Base-by-base conservation (phyloP, 2,797 vertebrate species). In the Caiman crocodilus region DNA sequence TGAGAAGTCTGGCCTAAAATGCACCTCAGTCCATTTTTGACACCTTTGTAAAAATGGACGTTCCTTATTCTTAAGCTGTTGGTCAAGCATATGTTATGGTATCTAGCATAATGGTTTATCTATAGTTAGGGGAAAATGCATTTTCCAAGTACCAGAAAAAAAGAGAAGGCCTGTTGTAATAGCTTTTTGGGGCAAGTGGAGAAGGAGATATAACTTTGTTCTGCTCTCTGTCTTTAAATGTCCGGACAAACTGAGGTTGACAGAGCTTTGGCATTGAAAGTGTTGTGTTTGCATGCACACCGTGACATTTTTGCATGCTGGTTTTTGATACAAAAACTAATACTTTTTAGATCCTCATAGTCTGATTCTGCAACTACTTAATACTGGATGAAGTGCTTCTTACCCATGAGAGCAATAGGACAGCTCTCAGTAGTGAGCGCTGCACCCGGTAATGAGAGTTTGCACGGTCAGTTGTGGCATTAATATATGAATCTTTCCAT, bases 331-430 rank as follows among this genome's bases (percentile, higher is more conserved):
- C 0, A 4, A 77, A 89, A 84, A 50, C 65, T 64, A 78, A 71
- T 78, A n/a, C 56, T 18, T 61, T 81, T 86, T 84, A 89, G 76
- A 84, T 84, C 76, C 73, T 92, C 32, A 4, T 88, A 88, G 59
- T 74, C n/a, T 85, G 67, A 64, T 76, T 58, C 55, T 90, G 77
- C 67, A 60, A 18, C 74, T 75, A 35, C 67, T 85, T 82, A 25
- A 75, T 90, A 8, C 84, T 82, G 69, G 75, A 56, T 79, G 82
- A 94, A 82, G 59, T 82, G 35, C 78, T 85, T 75, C 82, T 81
- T 82, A 26, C n/a, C 50, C 67, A 42, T 74, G 67, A 76, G 84
- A 64, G 26, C 23, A 1, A 26, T 71, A 50, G 61, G 84, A 79
- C 67, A 64, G 18, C 67, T 79, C n/a, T 4, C 17, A 32, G 57